Base-by-base conservation (phyloP, 2,113 vertebrate species). In the Oreochromis niloticus region DNA sequence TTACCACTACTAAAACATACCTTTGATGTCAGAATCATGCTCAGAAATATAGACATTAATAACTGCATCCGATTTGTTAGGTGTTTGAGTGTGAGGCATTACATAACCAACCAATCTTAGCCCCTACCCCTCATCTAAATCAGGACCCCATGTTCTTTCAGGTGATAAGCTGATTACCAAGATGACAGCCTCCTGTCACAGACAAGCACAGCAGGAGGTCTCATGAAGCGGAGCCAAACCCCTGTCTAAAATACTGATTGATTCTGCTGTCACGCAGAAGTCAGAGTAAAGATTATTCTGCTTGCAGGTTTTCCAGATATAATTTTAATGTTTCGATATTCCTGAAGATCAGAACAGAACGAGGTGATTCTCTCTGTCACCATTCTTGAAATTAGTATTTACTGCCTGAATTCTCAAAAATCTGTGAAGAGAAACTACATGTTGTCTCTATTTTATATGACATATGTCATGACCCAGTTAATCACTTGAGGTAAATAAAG, bases 81-180 rank as follows among this genome's bases (percentile, higher is more conserved):
- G n/a, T 66, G 39, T 13, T 9, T 68, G 57, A 75, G 19, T 48
- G 48, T 27, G 10, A 54, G 80, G 13, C 39, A 24, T 89, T 88
- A 83, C 48, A 79, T 90, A 85, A 93, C 9, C 80, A 17, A 52
- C n/a, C 66, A 56, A 56, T 80, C 66, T 57, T 48, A 22, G 13
- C 16, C 56, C 9, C 9, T 8, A 12, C 16, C 27, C 55, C 30
- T 81, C 80, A 16, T 36, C 12, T 32, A 59, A 80, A 68, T 59
- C 61, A 6, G 43, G 19, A 59, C 78, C 87, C 48, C 66, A 46
- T 88, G 88, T 68, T 87, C 92, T 89, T 32, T 30, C 82, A 93
- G 86, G 91, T 93, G 88, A 66, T 92, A 92, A 94, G 91, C 91
- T 93, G 93, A 92, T 93, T 93, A 87, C 11, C 54, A 50, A 52